Evolutionary conservation across 2,888 invertebrate genomes (phyloP).

Genomic region (Hirtodrosophila confusa): DNA sequence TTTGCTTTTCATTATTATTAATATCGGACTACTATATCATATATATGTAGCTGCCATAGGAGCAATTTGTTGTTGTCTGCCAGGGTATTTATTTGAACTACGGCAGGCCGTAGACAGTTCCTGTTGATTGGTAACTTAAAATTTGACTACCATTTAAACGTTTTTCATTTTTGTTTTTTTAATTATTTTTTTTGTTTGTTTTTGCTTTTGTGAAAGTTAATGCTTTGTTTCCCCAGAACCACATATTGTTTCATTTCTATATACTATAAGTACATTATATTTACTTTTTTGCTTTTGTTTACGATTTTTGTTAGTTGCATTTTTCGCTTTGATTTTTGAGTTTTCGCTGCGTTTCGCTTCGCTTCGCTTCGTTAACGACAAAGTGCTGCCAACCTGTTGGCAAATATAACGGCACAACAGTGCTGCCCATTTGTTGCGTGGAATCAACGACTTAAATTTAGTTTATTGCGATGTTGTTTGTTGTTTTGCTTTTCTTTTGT

Average conservation of each 20-base stretch:
- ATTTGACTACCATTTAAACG: conserved; percentile 53
- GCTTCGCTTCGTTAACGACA: conserved; percentile 4
- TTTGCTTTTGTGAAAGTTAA: conserved; percentile 63
- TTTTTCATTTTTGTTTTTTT: conserved; percentile 1
- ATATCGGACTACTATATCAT: conserved; percentile 5
- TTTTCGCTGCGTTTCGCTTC: conserved; percentile 29
- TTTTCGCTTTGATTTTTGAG: conserved; percentile 55
- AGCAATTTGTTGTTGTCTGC: conserved; percentile 16
- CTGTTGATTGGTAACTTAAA: conserved; percentile 47
- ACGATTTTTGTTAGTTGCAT: conserved; percentile 36
- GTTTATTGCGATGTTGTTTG: conserved; percentile 49
- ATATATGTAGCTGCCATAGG: conserved; percentile 16
- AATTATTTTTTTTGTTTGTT: conserved; percentile 27
- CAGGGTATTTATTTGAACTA: conserved; percentile 27
- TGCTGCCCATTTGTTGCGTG: conserved; percentile 33
- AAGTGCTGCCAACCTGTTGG: conserved; percentile 19
- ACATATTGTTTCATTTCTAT: conserved; percentile 35
- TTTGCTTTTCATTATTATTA: no score
- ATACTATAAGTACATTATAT: conserved; percentile 10
- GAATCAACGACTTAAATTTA: conserved; percentile 52
- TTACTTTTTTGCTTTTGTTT: conserved; percentile 26
- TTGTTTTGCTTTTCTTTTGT: no score
- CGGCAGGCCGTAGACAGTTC: conserved; percentile 25
- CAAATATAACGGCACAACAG: conserved; percentile 19
- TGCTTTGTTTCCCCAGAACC: conserved; percentile 78